phyloP scores from a whole-genome alignment of 2,113 vertebrate genomes.

The Thomomys bottae region DNA sequence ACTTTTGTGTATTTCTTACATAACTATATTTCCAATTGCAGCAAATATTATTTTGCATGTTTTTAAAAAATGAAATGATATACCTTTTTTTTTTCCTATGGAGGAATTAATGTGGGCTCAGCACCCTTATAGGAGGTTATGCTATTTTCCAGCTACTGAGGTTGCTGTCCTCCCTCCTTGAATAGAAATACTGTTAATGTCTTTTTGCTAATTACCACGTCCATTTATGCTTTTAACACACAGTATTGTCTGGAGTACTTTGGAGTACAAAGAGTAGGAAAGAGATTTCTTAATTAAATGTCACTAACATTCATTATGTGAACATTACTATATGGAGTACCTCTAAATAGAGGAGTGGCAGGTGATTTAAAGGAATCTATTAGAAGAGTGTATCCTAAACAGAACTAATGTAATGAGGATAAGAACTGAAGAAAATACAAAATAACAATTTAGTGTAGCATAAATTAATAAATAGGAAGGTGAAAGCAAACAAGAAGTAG shows the following conservation, averaged over 20 bases:
- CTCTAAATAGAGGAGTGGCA: not conserved
- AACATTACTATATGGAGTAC: not conserved
- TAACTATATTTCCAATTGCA: not conserved
- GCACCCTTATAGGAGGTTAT: not conserved
- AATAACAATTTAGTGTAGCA: not conserved
- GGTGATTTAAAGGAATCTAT: not conserved
- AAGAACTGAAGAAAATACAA: not conserved
- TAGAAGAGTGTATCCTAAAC: not conserved
- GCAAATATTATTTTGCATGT: not conserved
- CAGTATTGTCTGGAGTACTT: not conserved
- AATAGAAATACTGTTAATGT: not conserved
- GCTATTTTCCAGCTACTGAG: not conserved
- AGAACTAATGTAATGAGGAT: not conserved
- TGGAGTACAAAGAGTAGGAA: not conserved
- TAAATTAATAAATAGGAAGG: not conserved
- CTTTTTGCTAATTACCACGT: not conserved
- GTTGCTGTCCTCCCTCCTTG: not conserved
- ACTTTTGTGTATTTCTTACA: not conserved
- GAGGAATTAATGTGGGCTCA: not conserved
- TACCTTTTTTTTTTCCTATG: not conserved
- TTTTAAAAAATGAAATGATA: not conserved
- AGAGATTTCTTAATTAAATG: not conserved
- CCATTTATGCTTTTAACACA: not conserved
- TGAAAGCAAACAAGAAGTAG: not conserved
- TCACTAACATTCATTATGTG: not conserved